Conservation (phyloP, 2,797 vertebrate species). For the Calcarius lapponicus region DNA sequence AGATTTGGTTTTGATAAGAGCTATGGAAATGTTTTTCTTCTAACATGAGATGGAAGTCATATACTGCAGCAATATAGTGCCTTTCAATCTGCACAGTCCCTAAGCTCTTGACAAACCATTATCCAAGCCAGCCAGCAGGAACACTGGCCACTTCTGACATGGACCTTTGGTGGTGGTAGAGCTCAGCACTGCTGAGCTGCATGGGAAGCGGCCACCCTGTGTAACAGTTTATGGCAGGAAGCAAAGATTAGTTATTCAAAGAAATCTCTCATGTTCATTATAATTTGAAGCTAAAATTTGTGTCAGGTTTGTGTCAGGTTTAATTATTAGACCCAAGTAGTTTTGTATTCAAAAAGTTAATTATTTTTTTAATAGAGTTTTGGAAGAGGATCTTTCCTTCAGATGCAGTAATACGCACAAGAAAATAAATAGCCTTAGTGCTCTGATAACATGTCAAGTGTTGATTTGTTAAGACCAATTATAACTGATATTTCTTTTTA, state of each 20-base stretch:
- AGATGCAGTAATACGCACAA: background rate
- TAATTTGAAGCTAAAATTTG: background rate
- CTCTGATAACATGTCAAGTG: background rate
- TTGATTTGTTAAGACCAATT: conserved; percentile 3
- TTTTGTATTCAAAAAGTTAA: background rate
- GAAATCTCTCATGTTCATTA: background rate
- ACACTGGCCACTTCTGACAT: background rate
- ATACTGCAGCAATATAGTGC: conserved; percentile 7
- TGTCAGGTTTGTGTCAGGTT: background rate
- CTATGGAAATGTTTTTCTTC: conserved; percentile 55
- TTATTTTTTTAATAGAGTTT: background rate
- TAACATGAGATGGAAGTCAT: conserved; percentile 22
- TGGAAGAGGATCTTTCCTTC: background rate
- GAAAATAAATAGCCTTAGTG: background rate
- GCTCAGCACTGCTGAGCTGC: background rate
- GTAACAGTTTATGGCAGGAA: background rate
- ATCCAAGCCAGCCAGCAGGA: background rate
- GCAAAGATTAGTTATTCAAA: background rate
- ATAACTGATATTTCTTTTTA: background rate
- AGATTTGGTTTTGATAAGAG: conserved; percentile 60
- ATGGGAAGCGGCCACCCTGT: background rate
- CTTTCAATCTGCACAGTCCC: conserved; percentile 3
- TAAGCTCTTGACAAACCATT: background rate
- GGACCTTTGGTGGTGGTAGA: background rate
- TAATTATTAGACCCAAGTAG: background rate